Base-by-base conservation (phyloP, 2,113 vertebrate species). In the Geococcyx californianus region DNA sequence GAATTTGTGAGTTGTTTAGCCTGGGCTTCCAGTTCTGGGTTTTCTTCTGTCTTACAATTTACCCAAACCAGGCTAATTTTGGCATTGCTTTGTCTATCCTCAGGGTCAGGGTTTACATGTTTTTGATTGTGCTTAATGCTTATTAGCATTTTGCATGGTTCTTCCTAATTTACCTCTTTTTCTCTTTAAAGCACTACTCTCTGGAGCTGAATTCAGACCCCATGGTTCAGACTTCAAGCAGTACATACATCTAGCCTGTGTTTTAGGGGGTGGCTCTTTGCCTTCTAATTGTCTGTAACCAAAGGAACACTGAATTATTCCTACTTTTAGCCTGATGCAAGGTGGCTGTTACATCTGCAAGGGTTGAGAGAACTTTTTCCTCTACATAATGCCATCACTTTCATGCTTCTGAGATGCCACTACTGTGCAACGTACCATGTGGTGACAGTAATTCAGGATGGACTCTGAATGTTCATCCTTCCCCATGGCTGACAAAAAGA, bases 401-500 rank as follows among this genome's bases (percentile, higher is more conserved):
- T 11, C 28, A 2, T 42, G n/a, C 44, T 64, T 82, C 42, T 81
- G 79, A 80, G 28, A 18, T 70, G 59, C 29, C 20, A 12, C 33
- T 80, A 16, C 23, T 40, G n/a, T 64, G 47, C 34, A 67, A 96
- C 97, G 0, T 98, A 99, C 99, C 99, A 99, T 99, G 74, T 99
- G 99, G 76, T 92, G 98, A 93, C 98, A 99, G 93, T 98, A 97
- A 84, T 87, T 98, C 16, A 99, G 95, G 83, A 99, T 79, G 17
- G 98, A 98, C 31, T 98, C 97, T 24, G 98, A 97, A 91, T 98
- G 98, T 47, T 97, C 98, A 96, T 99, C 99, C 64, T 95, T 97
- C 60, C 99, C 99, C 62, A 98, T 13, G 0, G 98, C 98, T 28
- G 99, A 99, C 89, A 99, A 98, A 86, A 99, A 97, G 38, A 99